Conservation (phyloP, 1,140 invertebrate genomes). For the Rhopalosiphum padi region DNA sequence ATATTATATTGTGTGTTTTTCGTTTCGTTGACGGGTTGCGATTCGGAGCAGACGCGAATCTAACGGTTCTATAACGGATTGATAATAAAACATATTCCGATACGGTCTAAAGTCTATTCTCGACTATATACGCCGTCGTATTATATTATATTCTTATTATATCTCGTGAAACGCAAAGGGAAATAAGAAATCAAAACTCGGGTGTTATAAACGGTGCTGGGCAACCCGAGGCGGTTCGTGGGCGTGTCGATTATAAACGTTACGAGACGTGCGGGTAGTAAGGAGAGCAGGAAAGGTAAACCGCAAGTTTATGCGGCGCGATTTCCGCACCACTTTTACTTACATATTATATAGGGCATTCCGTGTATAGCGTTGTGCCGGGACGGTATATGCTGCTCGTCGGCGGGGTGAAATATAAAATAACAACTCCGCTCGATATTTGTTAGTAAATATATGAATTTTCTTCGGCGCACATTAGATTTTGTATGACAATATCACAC, state of each 20-base stretch:
- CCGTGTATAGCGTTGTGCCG: neutral
- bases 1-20: no score
- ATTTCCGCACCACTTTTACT: conserved; percentile 8
- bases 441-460: neutral
- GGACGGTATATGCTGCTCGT: neutral
- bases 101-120: neutral
- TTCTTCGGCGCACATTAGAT: neutral
- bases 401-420: neutral
- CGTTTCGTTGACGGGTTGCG: no score
- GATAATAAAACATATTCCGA: neutral
- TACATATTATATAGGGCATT: neutral
- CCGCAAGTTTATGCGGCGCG: neutral
- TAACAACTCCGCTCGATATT: neutral
- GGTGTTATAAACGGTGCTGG: neutral
- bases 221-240: neutral
- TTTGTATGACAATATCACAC: neutral
- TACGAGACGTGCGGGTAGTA: neutral
- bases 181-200: neutral
- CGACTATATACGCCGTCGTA: neutral
- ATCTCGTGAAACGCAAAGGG: neutral
- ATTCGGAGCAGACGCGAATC: no score
- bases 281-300: neutral
- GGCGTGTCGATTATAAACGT: neutral
- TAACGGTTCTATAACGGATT: no score
- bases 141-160: neutral